Base-by-base conservation (phyloP, 1,140 invertebrate species). In the Harpegnathos saltator region DNA sequence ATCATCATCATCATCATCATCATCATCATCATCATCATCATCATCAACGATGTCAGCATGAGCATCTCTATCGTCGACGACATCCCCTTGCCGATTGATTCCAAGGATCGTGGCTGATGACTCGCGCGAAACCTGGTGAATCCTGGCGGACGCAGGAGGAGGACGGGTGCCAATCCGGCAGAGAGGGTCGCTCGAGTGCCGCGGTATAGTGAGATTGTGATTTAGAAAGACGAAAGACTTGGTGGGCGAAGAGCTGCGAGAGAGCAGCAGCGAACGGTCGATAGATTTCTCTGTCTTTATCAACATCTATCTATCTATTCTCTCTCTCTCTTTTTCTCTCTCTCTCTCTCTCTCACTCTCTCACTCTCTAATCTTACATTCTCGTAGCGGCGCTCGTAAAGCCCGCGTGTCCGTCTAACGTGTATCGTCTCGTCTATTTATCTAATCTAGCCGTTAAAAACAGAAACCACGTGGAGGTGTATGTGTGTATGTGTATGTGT, bases 381-480 rank as follows among this genome's bases (percentile, higher is more conserved):
- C 59, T 84, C 52, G 83, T 86, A 83, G 83, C 86, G 80, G 89
- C 77, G 73, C 72, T 85, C 84, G 84, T 89, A 89, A 81, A 78
- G 89, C 88, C 89, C 91, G 88, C 81, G 86, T 86, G 86, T 92
- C 91, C 90, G 91, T 92, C 89, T 92, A 89, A 89, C 86, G 90
- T 91, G 86, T 92, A 91, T 91, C 87, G 90, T 92, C 91, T 91
- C 86, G 90, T 91, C 90, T 91, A 91, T 91, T 92, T 91, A 91
- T 91, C 88, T 86, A 87, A 82, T 82, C 68, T 88, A 91, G 86
- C 82, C 69, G 56, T 89, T 84, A 83, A 83, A 86, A 83, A 82
- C 88, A 80, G 72, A 77, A 52, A 74, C 69, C 84, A 75, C 68
- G 62, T 52, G 33, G 52, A 68, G 24, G 44, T 33, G 52, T 61